phyloP scores from a whole-genome alignment of 2,888 invertebrate species.

The Caenorhabditis panamensis region DNA sequence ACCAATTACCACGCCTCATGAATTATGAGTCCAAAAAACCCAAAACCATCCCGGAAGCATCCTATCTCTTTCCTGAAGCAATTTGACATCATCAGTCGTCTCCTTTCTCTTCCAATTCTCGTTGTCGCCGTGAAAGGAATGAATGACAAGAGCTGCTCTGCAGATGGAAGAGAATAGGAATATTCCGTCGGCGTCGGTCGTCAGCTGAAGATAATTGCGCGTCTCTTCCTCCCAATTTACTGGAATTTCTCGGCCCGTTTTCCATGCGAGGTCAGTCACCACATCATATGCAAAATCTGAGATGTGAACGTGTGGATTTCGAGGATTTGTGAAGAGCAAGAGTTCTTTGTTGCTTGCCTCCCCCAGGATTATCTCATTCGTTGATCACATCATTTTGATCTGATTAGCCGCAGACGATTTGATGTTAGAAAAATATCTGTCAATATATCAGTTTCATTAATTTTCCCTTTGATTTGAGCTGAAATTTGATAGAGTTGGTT shows the following conservation, averaged over 20 bases:
- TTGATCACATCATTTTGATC: not conserved
- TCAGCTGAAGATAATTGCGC: slow-evolving; percentile 34
- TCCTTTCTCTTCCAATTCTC: not conserved
- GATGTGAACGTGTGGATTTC: slow-evolving; percentile 25
- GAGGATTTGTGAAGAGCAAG: not conserved
- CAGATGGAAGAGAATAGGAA: slow-evolving; percentile 12
- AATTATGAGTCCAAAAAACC: not conserved
- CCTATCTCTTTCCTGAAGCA: not conserved
- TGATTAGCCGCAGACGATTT: not conserved
- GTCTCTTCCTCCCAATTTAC: slow-evolving; percentile 17
- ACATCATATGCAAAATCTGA: not conserved
- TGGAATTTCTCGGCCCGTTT: slow-evolving; percentile 1
- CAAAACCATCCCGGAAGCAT: slow-evolving; percentile 4
- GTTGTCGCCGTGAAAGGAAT: not conserved
- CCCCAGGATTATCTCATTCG: not conserved
- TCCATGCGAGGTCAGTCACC: not conserved
- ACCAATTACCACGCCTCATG: too few species aligned
- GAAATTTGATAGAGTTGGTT: too few species aligned
- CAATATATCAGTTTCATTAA: too few species aligned
- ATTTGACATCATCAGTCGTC: slow-evolving; percentile 7
- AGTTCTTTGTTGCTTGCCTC: slow-evolving; percentile 3
- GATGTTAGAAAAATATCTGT: too few species aligned
- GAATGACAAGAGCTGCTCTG: slow-evolving; percentile 17
- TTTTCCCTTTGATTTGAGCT: too few species aligned
- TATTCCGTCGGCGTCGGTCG: slow-evolving; percentile 12